A percentile compares a stretch with the other conserved stretches of the same genome.
phyloP scores from a whole-genome alignment of 2,888 invertebrate species.

The Eristalinus sepulchralis region DNA sequence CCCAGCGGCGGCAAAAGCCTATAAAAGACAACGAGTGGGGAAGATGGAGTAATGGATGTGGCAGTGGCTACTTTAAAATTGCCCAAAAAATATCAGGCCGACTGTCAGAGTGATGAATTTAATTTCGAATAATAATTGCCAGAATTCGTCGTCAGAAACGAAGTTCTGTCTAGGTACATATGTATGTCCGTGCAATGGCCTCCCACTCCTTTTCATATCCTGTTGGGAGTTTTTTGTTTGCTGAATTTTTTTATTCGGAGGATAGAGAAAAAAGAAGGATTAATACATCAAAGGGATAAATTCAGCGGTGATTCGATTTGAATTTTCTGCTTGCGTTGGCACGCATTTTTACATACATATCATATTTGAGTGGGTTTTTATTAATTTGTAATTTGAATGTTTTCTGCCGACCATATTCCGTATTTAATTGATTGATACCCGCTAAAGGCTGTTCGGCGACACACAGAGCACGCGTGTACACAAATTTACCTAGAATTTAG shows the following conservation, averaged over 20 bases:
- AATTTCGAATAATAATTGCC: constrained; percentile 65
- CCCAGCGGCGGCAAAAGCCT: constrained; percentile 1
- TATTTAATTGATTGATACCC: constrained; percentile 70
- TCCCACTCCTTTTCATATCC: neutral
- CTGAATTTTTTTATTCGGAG: constrained; percentile 16
- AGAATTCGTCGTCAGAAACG: constrained; percentile 6
- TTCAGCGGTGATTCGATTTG: constrained; percentile 71
- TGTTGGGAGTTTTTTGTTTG: constrained; percentile 19
- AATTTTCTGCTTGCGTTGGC: constrained; percentile 72
- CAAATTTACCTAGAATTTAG: neutral
- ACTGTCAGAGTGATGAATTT: constrained; percentile 45
- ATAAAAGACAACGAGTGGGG: constrained; percentile 13
- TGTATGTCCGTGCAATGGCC: neutral
- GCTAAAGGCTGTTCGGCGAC: constrained; percentile 42
- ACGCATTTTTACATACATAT: constrained; percentile 72
- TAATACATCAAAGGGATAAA: constrained; percentile 71
- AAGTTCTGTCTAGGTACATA: too few relatives aligned
- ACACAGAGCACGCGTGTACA: constrained; percentile 1
- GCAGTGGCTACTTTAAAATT: constrained; percentile 9
- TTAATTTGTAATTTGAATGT: constrained; percentile 64
- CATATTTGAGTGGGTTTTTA: constrained; percentile 67
- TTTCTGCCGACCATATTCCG: constrained; percentile 44
- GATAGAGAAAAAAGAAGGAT: constrained; percentile 52
- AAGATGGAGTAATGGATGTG: neutral
- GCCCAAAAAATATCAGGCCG: constrained; percentile 27